These are phyloP conservation scores for Paramuricea clavata DNA, from an alignment of 92 coral and sea anemone species.

Conservation along the genomic window DNA sequence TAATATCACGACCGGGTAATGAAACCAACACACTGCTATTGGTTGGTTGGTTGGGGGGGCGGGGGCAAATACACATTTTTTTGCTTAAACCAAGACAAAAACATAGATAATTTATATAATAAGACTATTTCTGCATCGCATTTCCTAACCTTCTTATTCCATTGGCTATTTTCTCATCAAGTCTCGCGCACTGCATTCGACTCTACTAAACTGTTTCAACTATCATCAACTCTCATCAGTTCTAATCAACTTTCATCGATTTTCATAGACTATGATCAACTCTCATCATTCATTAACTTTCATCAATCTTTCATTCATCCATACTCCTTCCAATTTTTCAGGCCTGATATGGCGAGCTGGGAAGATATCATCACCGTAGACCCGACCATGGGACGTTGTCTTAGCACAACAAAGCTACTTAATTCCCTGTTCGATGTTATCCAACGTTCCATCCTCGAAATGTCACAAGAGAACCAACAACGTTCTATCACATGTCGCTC, in stretches of 20 bases:
- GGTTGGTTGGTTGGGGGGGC: too few species aligned
- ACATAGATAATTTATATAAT: too few species aligned
- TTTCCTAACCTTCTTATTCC: too few species aligned
- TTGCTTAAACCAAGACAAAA: too few species aligned
- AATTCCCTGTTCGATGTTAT: background rate
- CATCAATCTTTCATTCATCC: background rate
- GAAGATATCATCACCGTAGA: constrained; percentile 15
- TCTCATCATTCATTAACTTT: background rate
- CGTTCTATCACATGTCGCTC: constrained; percentile 7
- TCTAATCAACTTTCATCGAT: background rate
- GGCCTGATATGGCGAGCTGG: constrained; percentile 45
- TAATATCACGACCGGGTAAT: too few species aligned
- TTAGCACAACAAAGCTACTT: constrained; percentile 18
- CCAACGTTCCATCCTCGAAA: constrained; percentile 22
- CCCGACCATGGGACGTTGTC: background rate
- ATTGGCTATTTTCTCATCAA: too few species aligned
- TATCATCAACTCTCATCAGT: background rate
- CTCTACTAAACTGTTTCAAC: too few species aligned
- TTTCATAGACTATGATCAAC: background rate
- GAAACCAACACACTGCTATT: too few species aligned
- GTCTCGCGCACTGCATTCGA: too few species aligned
- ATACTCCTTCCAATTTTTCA: background rate
- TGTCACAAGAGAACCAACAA: background rate
- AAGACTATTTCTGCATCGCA: too few species aligned
- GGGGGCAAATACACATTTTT: too few species aligned